phyloP scores from a whole-genome alignment of 2,888 invertebrate species.

The Oscheius onirici region DNA sequence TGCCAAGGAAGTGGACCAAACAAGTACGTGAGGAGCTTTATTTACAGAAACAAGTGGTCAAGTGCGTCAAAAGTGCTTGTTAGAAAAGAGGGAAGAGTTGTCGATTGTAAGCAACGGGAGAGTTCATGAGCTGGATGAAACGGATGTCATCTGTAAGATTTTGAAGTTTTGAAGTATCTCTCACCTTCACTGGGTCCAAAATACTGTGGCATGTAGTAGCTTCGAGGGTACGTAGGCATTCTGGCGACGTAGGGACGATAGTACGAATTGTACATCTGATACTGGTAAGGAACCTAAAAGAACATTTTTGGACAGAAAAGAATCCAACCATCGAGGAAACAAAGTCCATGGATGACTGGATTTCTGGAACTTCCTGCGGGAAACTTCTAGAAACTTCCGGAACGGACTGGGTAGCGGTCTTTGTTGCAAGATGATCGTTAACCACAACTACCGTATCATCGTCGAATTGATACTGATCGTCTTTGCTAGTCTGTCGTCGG shows the following conservation, averaged over 20 bases:
- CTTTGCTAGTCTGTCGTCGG: too few species aligned
- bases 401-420: not conserved
- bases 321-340: not conserved
- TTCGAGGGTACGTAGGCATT: not conserved
- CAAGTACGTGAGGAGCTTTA: not conserved
- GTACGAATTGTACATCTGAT: constrained; percentile 1
- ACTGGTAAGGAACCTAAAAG: not conserved
- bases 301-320: not conserved
- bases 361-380: too few species aligned
- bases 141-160: constrained; percentile 5
- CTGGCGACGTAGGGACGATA: constrained; percentile 14
- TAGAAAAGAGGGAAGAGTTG: not conserved
- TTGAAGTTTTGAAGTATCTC: not conserved
- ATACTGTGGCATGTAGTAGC: not conserved
- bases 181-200: constrained; percentile 2
- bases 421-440: constrained; percentile 6
- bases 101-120: not conserved
- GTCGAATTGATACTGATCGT: not conserved
- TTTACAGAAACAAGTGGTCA: constrained; percentile 9
- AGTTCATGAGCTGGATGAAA: constrained; percentile 1
- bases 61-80: not conserved
- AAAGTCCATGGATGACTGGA: constrained; percentile 6
- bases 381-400: too few species aligned
- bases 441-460: constrained; percentile 6
- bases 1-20: too few species aligned